These are phyloP conservation scores for Orthosia gothica DNA, from an alignment of 2,888 invertebrate genomes.

Conservation along the genomic window DNA sequence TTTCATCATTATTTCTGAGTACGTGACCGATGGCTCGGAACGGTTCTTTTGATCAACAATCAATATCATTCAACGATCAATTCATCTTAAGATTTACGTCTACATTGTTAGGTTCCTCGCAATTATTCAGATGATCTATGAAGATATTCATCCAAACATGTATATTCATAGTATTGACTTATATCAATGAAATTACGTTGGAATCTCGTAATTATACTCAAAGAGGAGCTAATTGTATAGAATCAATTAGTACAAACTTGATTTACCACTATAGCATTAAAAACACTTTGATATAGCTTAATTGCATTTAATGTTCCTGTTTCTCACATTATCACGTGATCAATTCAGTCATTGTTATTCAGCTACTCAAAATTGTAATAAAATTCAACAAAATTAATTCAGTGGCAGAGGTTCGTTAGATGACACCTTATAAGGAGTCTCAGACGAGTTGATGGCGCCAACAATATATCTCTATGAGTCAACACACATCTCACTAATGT, in stretches of 20 bases:
- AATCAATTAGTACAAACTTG: conserved; percentile 6
- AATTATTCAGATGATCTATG: conserved; percentile 80
- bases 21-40: conserved; percentile 78
- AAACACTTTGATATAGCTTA: conserved; percentile 8
- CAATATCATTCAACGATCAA: conserved; percentile 83
- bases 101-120: conserved; percentile 82
- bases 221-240: conserved; percentile 2
- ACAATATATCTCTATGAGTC: conserved; percentile 77
- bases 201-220: conserved; percentile 29
- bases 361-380: conserved; percentile 66
- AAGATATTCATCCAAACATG: conserved; percentile 56
- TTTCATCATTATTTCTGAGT: conserved; percentile 79
- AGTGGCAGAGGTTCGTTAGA: conserved; percentile 72
- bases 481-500: conserved; percentile 71
- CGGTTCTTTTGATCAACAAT: conserved; percentile 85
- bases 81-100: conserved; percentile 86
- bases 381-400: conserved; percentile 65
- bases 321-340: conserved; percentile 47
- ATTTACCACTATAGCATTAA: conserved; percentile 15
- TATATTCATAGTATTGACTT: conserved; percentile 62
- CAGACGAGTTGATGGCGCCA: conserved; percentile 78
- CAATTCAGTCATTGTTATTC: conserved; percentile 53
- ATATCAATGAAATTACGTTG: conserved; percentile 20
- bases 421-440: conserved; percentile 74
- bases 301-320: conserved; percentile 28